Evolutionary conservation across 2,888 invertebrate species (phyloP), one percentile per base, ranked within the genome.

Genomic region (Clitarchus hookeri): DNA sequence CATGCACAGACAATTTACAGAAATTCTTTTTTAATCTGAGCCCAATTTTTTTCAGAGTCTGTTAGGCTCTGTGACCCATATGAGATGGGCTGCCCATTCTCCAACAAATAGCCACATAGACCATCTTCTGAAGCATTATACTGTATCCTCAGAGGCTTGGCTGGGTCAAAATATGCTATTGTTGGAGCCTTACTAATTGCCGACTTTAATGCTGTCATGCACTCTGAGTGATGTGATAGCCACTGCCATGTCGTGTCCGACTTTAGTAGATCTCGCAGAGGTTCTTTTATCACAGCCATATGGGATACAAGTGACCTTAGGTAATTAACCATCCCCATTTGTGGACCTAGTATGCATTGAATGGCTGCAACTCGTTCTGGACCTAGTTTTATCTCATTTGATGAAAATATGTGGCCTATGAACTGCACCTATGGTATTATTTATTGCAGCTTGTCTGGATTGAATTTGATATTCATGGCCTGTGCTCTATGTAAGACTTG

Each of bases 41-140:
- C 88, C 88, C 90, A 90, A 19, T 87, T 88, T 44, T 84, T 48
- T 88, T 90, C 89, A 12, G 88, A 88, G 36, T 87, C 65, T 16
- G 89, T 89, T 48, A 90, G 85, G 0, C 90, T 87, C 87, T 88
- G 89, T 78, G 90, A 90, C 13, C 90, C 91, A 88, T 90, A 91
- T 13, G 89, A 90, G 23, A 91, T 88, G 11, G 90, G 91, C 84
- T 90, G 88, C 26, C 89, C 89, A 53, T 91, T 88, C 88, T 91
- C 2, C 65, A 65, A 23, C 65, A 65, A 8, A 26, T 36, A 82
- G 11, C 27, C 1, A 16, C 36, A 9, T 19, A 79, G 79, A 2
- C 79, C 79, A 79, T 79, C 79, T 79, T 79, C 4, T 23, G 79
- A n/a, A 0, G 8, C 89, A 88, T 90, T 90, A 23, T 84, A 83